Evolutionary conservation across 2,888 invertebrate genomes (phyloP), one percentile per base, ranked within the genome.

Genomic region (Cheilosia impressa): DNA sequence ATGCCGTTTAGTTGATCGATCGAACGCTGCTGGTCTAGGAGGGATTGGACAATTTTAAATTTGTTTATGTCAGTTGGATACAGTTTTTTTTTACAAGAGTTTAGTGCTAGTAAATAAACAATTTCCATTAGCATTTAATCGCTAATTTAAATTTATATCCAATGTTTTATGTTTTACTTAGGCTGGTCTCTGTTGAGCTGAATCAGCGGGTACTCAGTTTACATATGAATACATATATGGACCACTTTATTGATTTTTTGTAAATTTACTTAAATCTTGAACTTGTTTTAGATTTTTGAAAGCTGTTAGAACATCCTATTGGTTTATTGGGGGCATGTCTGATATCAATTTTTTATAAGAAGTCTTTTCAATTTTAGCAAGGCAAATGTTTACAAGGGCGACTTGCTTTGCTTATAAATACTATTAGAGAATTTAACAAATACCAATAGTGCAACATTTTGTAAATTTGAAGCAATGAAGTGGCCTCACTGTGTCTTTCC

Each of bases 1-100:
- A 72, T 72, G 65, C 57, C 65, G 62, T 78, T 63, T 69, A 57
- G 19, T 62, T 63, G 77, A 71, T 60, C 52, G 60, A 76, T 76
- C 41, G 66, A 10, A 4, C 4, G 10, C 22, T 10, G 22, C 50
- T 19, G 47, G 43, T 4, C 15, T 68, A 10, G 47, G 73, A 47
- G 38, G 47, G 75, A 65, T 57, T 75, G 34, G 34, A 9, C 34
- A 3, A 38, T 13, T 38, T 38, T 0, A 13, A 38, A 38, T 38
- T 58, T 4, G 57, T 57, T 58, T 55, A 24, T 45, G 53, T 31
- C 10, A 31, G 38, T 53, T 24, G 55, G 45, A 22, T 6, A 10
- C 7, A 34, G 27, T 58, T 55, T 9, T 31, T 5, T 31, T 7
- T 68, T 31, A 34, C 47, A 34, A 13, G 31, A 10, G 52, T 24